Conservation (phyloP, 2,888 invertebrate genomes). For the Steinernema carpocapsae region DNA sequence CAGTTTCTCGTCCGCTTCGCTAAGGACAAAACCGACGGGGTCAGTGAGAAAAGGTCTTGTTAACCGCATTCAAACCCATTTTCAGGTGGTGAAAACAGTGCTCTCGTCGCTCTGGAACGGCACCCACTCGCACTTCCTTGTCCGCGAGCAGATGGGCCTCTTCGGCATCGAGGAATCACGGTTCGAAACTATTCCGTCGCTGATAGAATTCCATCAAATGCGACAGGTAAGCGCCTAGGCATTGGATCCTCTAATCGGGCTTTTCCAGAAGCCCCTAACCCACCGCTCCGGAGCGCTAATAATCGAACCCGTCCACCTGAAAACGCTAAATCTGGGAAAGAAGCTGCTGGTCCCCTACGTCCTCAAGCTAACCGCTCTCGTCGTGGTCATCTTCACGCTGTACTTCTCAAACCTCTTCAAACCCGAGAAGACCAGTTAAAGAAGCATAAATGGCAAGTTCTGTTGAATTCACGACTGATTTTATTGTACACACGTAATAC, state of each 20-base stretch:
- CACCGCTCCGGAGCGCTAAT: neutral
- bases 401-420: neutral
- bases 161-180: neutral
- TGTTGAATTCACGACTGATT: too few relatives aligned
- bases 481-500: too few relatives aligned
- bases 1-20: constrained; percentile 1
- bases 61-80: too few relatives aligned
- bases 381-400: neutral
- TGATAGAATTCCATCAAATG: neutral
- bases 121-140: neutral
- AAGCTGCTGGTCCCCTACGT: neutral
- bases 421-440: too few relatives aligned
- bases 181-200: neutral
- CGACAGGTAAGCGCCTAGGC: neutral
- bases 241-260: neutral
- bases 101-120: neutral
- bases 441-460: too few relatives aligned
- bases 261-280: neutral
- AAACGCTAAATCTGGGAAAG: neutral
- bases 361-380: neutral
- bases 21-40: neutral
- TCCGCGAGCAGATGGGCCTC: neutral
- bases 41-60: neutral
- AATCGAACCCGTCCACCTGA: neutral
- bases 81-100: neutral